Conservation (phyloP, 2,797 vertebrate species). For the Schizothorax lantsangensis region DNA sequence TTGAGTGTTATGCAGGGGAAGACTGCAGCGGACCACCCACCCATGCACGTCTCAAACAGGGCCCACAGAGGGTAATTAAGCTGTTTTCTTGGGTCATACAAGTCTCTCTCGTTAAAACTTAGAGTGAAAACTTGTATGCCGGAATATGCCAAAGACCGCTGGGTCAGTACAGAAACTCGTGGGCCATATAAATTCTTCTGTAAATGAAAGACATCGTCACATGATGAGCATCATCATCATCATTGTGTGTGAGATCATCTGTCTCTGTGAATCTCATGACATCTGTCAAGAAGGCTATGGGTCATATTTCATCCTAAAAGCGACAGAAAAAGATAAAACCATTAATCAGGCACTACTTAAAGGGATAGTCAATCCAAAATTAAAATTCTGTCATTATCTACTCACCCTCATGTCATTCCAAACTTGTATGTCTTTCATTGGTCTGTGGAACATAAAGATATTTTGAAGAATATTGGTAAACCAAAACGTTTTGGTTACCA, state of each 20-base stretch:
- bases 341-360: slow-evolving; percentile 10
- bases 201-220: slow-evolving; percentile 29
- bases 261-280: slow-evolving; percentile 22
- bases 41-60: slow-evolving; percentile 59
- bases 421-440: background rate
- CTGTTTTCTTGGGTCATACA: slow-evolving; percentile 68
- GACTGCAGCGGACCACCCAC: slow-evolving; percentile 72
- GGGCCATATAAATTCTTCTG: slow-evolving; percentile 42
- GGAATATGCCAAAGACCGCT: slow-evolving; percentile 53
- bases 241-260: slow-evolving; percentile 21
- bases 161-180: slow-evolving; percentile 43
- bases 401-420: background rate
- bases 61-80: slow-evolving; percentile 68
- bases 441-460: background rate
- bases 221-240: slow-evolving; percentile 14
- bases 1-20: slow-evolving; percentile 53
- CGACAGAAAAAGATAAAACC: background rate
- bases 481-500: background rate
- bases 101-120: slow-evolving; percentile 66
- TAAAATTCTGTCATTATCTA: background rate
- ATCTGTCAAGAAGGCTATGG: slow-evolving; percentile 7
- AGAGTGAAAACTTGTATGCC: background rate
- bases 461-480: background rate
- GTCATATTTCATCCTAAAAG: background rate
- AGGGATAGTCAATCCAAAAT: background rate